Base-by-base conservation (phyloP, 2,113 vertebrate species). In the Muntiacus reevesi region DNA sequence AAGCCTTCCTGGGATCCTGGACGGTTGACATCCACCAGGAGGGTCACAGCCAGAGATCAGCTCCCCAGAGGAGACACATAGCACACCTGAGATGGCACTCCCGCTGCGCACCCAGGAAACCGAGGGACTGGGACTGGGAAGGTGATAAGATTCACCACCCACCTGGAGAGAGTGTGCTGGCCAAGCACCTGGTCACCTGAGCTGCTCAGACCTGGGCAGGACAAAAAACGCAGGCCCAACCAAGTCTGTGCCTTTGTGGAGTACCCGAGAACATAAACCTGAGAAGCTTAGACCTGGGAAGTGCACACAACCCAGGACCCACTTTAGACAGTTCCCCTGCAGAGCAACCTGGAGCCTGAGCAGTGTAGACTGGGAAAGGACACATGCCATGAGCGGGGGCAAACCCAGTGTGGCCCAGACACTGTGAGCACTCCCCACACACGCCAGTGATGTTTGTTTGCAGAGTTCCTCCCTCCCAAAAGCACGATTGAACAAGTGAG, bases 51-150 rank as follows among this genome's bases (percentile, higher is more conserved):
- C 62, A 62, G 13, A 62, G 60, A 30, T 30, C 30, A 64, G 62
- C 30, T 17, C 7, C 28, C 15, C 30, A n/a, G 7, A 64, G 7
- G 62, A 64, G 30, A 64, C 30, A n/a, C 30, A n/a, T 3, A 16
- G 33, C 62, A n/a, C 15, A n/a, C 16, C 30, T 64, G 15, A 64
- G 62, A 33, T 7, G 7, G 30, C 7, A 15, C 30, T 64, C 7
- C 30, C 7, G 0, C 33, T 64, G 62, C 0, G 0, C 62, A n/a
- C 30, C 62, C 62, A 64, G 30, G 30, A 64, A 64, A n/a, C 30
- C 0, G 1, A 64, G 62, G 0, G 30, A 15, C 62, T 64, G 62
- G 62, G 1, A 64, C 62, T 0, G 1, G 0, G 0, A 16, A 64
- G 62, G 30, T 64, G 30, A 64, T 33, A 64, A 64, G 15, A 64